phyloP scores from a whole-genome alignment of 2,888 invertebrate species.

The Leptinotarsa rubiginosa region DNA sequence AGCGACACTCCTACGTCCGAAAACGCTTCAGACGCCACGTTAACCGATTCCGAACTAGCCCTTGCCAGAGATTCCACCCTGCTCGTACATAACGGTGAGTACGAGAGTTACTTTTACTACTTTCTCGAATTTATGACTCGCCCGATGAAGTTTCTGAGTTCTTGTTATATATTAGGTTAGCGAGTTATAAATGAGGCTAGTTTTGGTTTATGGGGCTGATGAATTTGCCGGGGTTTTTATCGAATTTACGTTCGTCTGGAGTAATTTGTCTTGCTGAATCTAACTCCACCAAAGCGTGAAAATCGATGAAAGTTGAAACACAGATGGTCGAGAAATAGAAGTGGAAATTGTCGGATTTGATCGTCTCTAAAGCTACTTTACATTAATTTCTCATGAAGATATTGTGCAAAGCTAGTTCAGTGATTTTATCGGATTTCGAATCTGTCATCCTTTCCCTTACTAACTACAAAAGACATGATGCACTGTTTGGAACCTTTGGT shows the following conservation, averaged over 20 bases:
- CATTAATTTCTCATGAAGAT: no score
- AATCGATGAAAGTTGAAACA: not conserved
- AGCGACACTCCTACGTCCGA: constrained; percentile 86
- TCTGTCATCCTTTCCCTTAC: no score
- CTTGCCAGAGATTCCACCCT: constrained; percentile 84
- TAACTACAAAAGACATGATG: no score
- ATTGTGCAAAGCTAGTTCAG: no score
- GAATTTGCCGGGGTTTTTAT: constrained; percentile 35
- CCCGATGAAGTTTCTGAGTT: constrained; percentile 38
- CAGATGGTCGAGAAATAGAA: no score
- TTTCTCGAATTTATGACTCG: constrained; percentile 35
- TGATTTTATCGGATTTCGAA: no score
- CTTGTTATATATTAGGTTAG: constrained; percentile 30
- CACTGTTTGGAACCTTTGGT: no score
- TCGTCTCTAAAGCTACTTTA: no score
- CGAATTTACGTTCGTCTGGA: constrained; percentile 31
- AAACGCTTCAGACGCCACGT: constrained; percentile 87
- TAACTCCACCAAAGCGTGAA: not conserved
- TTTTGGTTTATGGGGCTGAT: constrained; percentile 29
- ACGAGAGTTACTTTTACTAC: constrained; percentile 19
- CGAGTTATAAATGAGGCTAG: constrained; percentile 33
- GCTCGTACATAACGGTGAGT: constrained; percentile 86
- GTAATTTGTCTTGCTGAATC: not conserved
- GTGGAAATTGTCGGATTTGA: no score
- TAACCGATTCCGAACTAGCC: constrained; percentile 86